Base-by-base conservation (phyloP, 1,140 invertebrate species). In the Heliconius eleuchia region DNA sequence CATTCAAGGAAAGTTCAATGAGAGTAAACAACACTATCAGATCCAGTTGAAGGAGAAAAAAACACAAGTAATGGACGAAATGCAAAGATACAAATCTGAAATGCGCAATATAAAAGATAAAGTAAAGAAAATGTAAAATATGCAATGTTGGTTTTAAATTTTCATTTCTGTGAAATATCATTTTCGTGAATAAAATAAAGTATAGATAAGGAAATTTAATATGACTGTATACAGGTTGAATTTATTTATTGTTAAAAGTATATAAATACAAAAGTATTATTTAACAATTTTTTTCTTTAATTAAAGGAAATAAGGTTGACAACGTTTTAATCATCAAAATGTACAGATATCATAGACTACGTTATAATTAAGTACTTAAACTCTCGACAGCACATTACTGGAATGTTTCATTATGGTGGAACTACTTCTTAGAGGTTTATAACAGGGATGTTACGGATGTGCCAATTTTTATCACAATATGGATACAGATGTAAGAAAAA, bases 21-120 rank as follows among this genome's bases (percentile, higher is more conserved):
- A 94, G 78, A 93, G 95, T 72, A 95, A 94, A 83, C 91, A 94
- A 79, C 91, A 92, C 76, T 93, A 93, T 80, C 89, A 92, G 70
- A 84, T 74, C n/a, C 91, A 93, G 80, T 86, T 94, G 66, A 88
- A 91, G 80, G 90, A 92, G 79, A 92, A 90, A 82, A 83, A 85
- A 23, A 89, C 85, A 55, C 92, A 95, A 82, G 91, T 95, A 19
- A 94, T 95, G 87, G 92, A 92, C 72, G 94, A 95, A 86, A 94
- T 95, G 91, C 88, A 89, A 82, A 86, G 92, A 77, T 95, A 95
- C 82, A 95, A 95, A 83, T 82, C 89, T 78, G 95, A 95, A 88
- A 94, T 95, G 85, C 83, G 90, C 71, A 92, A 94, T 78, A 90
- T 94, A 78, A 95, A 95, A 88, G 89, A 91, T 77, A 95, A 91